Evolutionary conservation across 2,888 invertebrate genomes (phyloP).

Genomic region (Cataglyphis albicans): DNA sequence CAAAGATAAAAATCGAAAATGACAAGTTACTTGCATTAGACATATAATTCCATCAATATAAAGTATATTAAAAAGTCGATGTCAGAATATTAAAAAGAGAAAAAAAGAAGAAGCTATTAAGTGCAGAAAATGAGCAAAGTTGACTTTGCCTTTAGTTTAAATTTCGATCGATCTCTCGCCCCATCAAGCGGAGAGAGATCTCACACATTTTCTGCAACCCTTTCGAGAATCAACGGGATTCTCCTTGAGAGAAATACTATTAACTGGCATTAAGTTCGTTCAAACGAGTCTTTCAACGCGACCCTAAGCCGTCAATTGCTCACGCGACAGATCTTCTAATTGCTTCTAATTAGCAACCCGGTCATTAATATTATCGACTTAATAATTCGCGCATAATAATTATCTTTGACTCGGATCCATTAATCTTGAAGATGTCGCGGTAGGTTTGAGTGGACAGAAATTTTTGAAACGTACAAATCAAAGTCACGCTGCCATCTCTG

Average conservation of each 20-base stretch:
- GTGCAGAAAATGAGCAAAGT: not conserved
- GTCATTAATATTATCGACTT: slow-evolving; percentile 67
- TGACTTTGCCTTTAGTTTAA: slow-evolving; percentile 24
- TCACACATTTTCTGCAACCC: not conserved
- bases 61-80: not conserved
- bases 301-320: slow-evolving; percentile 39
- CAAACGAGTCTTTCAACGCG: slow-evolving; percentile 2
- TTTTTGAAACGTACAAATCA: slow-evolving; percentile 26
- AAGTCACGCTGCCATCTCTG: not conserved
- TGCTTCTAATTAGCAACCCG: slow-evolving; percentile 68
- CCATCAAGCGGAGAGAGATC: not conserved
- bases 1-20: not conserved
- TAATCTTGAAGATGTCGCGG: slow-evolving; percentile 49
- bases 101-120: slow-evolving; percentile 24
- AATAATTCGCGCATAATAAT: slow-evolving; percentile 46
- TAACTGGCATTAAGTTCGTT: slow-evolving; percentile 38
- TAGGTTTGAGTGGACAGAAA: slow-evolving; percentile 15
- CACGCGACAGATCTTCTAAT: slow-evolving; percentile 54
- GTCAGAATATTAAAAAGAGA: slow-evolving; percentile 27
- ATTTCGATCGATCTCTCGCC: slow-evolving; percentile 29
- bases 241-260: slow-evolving; percentile 20
- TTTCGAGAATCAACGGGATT: slow-evolving; percentile 1
- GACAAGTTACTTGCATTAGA: slow-evolving; percentile 3
- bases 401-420: slow-evolving; percentile 48
- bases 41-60: slow-evolving; percentile 18